These are phyloP conservation scores for Euzophera pinguis DNA, from an alignment of 2,888 invertebrate genomes.

Conservation along the genomic window DNA sequence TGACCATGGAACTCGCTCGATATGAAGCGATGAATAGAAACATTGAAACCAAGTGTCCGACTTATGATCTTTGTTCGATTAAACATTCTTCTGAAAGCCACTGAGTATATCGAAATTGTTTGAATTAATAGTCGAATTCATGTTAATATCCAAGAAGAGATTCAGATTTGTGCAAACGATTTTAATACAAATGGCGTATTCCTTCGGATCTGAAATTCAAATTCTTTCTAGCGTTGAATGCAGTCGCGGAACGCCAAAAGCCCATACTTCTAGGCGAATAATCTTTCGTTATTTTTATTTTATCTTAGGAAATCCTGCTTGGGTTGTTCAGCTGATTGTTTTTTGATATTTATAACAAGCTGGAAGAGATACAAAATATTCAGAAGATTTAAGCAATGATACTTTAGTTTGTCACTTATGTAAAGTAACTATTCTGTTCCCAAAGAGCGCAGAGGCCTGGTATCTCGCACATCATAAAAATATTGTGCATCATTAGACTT, in stretches of 20 bases:
- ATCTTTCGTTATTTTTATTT: neutral
- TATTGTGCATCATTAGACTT: too few relatives aligned
- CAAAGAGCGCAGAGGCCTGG: too few relatives aligned
- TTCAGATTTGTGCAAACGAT: conserved; percentile 2
- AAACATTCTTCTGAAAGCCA: too few relatives aligned
- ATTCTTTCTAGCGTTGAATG: conserved; percentile 8
- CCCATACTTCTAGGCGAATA: conserved; percentile 1
- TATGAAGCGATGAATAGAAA: too few relatives aligned
- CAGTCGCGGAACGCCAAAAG: conserved; percentile 2
- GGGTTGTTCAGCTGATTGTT: neutral
- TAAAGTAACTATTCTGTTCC: too few relatives aligned
- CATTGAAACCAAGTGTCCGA: too few relatives aligned
- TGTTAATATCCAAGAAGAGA: conserved; percentile 8
- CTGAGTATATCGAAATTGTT: neutral
- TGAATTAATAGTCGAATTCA: neutral
- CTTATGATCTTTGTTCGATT: too few relatives aligned
- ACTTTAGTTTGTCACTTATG: too few relatives aligned
- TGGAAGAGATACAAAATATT: too few relatives aligned
- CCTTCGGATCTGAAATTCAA: conserved; percentile 7
- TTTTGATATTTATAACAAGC: neutral
- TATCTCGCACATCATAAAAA: too few relatives aligned
- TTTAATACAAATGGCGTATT: conserved; percentile 7
- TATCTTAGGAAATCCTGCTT: neutral
- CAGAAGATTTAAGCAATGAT: too few relatives aligned
- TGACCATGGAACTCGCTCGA: too few relatives aligned